Conservation (phyloP, 2,113 vertebrate species). For the Crotalus viridis region DNA sequence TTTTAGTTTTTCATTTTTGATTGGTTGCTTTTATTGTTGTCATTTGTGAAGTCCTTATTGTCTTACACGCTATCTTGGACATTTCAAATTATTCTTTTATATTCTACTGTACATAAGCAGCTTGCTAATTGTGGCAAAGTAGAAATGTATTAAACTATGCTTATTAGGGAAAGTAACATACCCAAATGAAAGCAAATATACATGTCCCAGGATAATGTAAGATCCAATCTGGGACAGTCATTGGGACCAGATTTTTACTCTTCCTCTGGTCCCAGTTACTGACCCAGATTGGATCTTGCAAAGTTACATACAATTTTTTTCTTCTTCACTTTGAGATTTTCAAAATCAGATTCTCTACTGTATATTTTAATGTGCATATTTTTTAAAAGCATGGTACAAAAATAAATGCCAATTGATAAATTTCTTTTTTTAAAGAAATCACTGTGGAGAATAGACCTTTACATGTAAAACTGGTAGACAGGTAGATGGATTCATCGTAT, state of each 20-base stretch:
- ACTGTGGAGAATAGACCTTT: not conserved
- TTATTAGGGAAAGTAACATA: not conserved
- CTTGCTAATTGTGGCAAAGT: not conserved
- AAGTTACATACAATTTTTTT: not conserved
- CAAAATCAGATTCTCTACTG: not conserved
- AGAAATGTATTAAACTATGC: not conserved
- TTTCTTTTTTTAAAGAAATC: not conserved
- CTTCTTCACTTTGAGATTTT: not conserved
- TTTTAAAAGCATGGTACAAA: not conserved
- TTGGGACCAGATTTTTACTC: not conserved
- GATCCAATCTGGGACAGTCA: not conserved
- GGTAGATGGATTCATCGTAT: not conserved
- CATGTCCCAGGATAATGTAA: not conserved
- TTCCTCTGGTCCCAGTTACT: not conserved
- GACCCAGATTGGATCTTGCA: not conserved
- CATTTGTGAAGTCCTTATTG: not conserved
- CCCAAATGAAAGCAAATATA: not conserved
- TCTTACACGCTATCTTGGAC: not conserved
- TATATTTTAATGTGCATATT: not conserved
- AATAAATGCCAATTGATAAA: not conserved
- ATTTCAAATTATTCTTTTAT: not conserved
- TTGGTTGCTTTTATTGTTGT: not conserved
- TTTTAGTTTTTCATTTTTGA: not conserved
- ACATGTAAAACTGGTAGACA: not conserved
- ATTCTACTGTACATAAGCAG: not conserved